Percentiles rank a stretch among this genome's conserved stretches.
These are phyloP conservation scores for Aurelia sp. DNA, from an alignment of 30 jellyfish, hydroid and myxozoan genomes.

Conservation along the genomic window DNA sequence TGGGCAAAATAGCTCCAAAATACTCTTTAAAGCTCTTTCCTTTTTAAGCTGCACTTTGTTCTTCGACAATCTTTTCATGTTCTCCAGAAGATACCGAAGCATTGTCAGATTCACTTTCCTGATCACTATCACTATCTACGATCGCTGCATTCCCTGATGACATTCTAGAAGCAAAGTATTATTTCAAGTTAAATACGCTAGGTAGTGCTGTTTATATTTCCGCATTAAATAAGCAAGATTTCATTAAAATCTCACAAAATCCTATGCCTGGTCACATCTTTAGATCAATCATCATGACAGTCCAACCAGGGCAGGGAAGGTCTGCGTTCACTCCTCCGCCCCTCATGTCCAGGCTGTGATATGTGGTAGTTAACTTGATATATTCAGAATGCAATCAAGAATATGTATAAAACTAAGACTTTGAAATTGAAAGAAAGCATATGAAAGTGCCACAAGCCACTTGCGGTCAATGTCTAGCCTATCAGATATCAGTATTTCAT, in stretches of 20 bases:
- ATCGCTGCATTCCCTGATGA: background rate
- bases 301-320: conserved; percentile 1
- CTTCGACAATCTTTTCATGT: background rate
- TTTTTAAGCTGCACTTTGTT: background rate
- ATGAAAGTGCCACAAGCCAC: background rate
- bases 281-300: background rate
- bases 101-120: background rate
- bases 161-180: conserved; percentile 11
- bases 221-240: background rate
- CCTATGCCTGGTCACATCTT: background rate
- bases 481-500: no score
- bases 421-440: background rate
- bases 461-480: no score
- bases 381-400: background rate
- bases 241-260: background rate
- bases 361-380: background rate
- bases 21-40: background rate
- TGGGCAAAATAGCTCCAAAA: conserved; percentile 4
- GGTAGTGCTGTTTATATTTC: background rate
- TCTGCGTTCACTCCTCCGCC: background rate
- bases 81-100: conserved; percentile 6
- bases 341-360: no score
- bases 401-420: background rate
- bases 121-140: background rate
- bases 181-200: background rate